Percentiles rank a stretch among this genome's conserved stretches.
Conservation (phyloP, 2,888 invertebrate genomes). For the Drosophila leonis region DNA sequence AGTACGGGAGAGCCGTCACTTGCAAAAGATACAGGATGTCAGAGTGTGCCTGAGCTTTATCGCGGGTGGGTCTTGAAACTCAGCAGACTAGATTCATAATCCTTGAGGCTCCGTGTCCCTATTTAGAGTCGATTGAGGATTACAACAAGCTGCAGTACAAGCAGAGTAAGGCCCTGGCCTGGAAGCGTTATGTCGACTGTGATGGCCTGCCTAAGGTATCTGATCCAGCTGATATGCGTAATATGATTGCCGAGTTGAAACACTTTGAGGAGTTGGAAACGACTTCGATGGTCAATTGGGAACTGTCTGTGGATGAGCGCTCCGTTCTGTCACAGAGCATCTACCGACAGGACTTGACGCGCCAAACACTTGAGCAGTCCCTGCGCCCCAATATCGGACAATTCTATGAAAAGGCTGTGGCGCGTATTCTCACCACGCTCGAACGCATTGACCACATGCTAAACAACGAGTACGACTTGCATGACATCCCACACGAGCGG, state of each 20-base stretch:
- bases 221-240: constrained; percentile 66
- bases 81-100: not conserved
- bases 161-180: constrained; percentile 41
- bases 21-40: constrained; percentile 65
- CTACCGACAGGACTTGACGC: constrained; percentile 64
- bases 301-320: constrained; percentile 69
- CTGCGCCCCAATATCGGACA: constrained; percentile 60
- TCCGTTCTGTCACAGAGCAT: constrained; percentile 76
- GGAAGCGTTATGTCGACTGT: constrained; percentile 75
- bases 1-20: constrained; percentile 46
- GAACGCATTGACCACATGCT: constrained; percentile 45
- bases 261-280: constrained; percentile 48
- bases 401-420: constrained; percentile 62
- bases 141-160: constrained; percentile 28
- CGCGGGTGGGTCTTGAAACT: constrained; percentile 45
- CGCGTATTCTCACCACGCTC: constrained; percentile 40
- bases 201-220: constrained; percentile 70
- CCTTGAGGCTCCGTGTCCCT: too few relatives aligned
- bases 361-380: constrained; percentile 33
- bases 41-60: constrained; percentile 53
- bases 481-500: constrained; percentile 4
- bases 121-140: constrained; percentile 51
- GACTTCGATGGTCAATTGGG: constrained; percentile 63
- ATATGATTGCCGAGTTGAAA: constrained; percentile 58
- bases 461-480: constrained; percentile 34